These are phyloP conservation scores for Balaeniceps rex DNA, from an alignment of 2,113 vertebrate genomes.

Conservation along the genomic window DNA sequence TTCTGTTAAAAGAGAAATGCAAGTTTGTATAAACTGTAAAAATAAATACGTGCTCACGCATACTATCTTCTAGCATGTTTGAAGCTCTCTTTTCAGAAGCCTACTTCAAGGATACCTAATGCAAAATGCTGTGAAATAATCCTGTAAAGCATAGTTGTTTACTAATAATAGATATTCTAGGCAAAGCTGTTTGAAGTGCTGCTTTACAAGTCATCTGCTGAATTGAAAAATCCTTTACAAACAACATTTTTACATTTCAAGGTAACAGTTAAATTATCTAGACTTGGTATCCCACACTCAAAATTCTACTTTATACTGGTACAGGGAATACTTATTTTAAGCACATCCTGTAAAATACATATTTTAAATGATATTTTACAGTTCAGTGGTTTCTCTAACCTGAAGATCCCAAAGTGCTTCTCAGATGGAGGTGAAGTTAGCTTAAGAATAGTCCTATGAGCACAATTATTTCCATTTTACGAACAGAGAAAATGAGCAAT, in stretches of 20 bases:
- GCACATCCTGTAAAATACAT: conserved; percentile 26
- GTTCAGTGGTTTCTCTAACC: conserved; percentile 46
- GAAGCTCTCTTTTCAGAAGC: conserved; percentile 5
- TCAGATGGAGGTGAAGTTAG: conserved; percentile 19
- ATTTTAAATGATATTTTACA: conserved; percentile 56
- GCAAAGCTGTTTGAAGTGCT: conserved; percentile 18
- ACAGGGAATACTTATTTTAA: conserved; percentile 43
- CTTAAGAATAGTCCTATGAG: conserved; percentile 31
- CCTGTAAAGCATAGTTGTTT: conserved; percentile 14
- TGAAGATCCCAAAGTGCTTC: conserved; percentile 37
- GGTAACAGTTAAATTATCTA: conserved; percentile 35
- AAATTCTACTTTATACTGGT: background rate
- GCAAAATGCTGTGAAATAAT: conserved; percentile 7
- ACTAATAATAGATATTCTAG: conserved; percentile 33
- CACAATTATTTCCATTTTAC: conserved; percentile 44
- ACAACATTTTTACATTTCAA: conserved; percentile 1
- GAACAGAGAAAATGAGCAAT: conserved; percentile 30
- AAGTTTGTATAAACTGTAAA: background rate
- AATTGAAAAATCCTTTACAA: conserved; percentile 17
- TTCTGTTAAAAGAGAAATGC: background rate
- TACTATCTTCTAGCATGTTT: background rate
- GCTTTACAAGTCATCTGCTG: conserved; percentile 21
- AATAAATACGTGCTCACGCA: background rate
- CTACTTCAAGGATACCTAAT: background rate
- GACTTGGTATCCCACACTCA: background rate